Evolutionary conservation across 2,888 invertebrate genomes (phyloP).

Genomic region (Tipula unca): DNA sequence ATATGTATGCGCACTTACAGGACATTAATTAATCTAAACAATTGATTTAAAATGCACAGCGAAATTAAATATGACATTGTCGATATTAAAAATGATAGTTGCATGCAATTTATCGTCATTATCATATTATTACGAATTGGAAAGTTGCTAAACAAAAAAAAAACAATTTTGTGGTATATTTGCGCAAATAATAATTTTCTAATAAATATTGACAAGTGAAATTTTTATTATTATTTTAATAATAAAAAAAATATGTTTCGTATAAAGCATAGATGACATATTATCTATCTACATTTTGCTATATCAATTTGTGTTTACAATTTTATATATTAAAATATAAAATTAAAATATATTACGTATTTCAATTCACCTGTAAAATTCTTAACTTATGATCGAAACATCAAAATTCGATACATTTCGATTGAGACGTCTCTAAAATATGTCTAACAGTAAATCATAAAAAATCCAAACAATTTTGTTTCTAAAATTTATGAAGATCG

Average conservation of each 20-base stretch:
- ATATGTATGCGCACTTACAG: too few species aligned
- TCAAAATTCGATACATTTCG: neutral
- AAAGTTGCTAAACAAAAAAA: neutral
- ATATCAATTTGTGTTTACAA: too few species aligned
- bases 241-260: neutral
- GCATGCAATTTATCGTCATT: neutral
- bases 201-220: neutral
- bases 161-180: neutral
- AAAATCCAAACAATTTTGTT: neutral
- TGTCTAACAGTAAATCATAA: neutral
- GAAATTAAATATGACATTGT: neutral
- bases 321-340: neutral
- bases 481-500: neutral
- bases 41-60: neutral
- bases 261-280: neutral
- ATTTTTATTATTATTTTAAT: neutral
- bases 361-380: neutral
- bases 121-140: neutral
- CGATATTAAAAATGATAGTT: neutral
- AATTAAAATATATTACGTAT: neutral
- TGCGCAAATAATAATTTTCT: neutral
- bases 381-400: neutral
- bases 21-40: neutral
- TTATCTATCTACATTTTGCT: neutral
- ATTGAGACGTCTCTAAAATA: neutral